phyloP scores from a whole-genome alignment of 2,888 invertebrate genomes.

The Eueremaeus valkanovi region DNA sequence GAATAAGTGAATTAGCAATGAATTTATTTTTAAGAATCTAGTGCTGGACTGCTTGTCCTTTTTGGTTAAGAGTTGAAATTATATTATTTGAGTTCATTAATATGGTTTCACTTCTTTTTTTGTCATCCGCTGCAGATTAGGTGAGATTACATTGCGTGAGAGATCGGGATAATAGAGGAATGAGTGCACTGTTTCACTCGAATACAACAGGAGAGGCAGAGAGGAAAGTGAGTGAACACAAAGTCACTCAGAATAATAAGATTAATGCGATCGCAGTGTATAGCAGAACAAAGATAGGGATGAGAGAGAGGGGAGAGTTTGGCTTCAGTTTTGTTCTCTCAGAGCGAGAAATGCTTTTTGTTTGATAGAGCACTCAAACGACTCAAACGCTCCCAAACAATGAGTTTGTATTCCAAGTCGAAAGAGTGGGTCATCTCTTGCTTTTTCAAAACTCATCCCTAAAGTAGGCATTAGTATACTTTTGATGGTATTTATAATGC shows the following conservation, averaged over 20 bases:
- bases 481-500: conserved; percentile 23
- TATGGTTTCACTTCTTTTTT: conserved; percentile 17
- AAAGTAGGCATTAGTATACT: background rate
- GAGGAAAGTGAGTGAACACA: conserved; percentile 1
- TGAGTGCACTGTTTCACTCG: background rate
- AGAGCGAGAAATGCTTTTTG: conserved; percentile 24
- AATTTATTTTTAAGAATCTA: background rate
- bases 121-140: conserved; percentile 30
- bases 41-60: background rate
- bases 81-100: conserved; percentile 31
- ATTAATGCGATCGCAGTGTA: conserved; percentile 23
- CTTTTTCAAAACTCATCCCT: background rate
- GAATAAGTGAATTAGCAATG: too few relatives aligned
- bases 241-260: conserved; percentile 33
- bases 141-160: conserved; percentile 34
- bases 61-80: background rate
- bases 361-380: conserved; percentile 26
- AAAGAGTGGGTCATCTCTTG: conserved; percentile 30
- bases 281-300: background rate
- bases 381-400: conserved; percentile 13
- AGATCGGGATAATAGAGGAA: conserved; percentile 19
- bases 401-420: conserved; percentile 5
- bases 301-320: conserved; percentile 2
- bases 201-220: background rate
- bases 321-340: background rate